phyloP scores from a whole-genome alignment of 1,140 invertebrate genomes.

The Subanguina moxae region DNA sequence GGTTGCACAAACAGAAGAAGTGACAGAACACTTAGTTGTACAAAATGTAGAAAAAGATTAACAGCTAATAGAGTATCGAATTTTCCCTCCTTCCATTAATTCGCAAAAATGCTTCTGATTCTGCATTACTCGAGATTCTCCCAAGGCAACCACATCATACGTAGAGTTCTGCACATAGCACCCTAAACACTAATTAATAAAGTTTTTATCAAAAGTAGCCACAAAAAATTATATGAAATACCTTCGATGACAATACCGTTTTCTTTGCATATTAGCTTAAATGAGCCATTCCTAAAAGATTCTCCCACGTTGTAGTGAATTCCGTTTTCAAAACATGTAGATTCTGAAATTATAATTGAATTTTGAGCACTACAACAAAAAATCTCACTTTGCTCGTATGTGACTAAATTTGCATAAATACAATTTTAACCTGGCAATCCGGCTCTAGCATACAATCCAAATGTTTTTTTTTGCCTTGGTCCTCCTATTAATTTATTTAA shows the following conservation, averaged over 20 bases:
- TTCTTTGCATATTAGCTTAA: slow-evolving; percentile 52
- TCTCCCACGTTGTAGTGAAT: slow-evolving; percentile 57
- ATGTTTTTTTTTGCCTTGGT: too few relatives aligned
- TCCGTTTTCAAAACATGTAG: slow-evolving; percentile 58
- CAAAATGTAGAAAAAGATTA: slow-evolving; percentile 5
- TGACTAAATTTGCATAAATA: slow-evolving; percentile 23
- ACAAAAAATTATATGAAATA: slow-evolving; percentile 1
- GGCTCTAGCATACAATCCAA: too few relatives aligned
- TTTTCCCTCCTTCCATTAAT: slow-evolving; percentile 48
- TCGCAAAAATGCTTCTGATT: slow-evolving; percentile 52
- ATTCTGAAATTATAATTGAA: slow-evolving; percentile 36
- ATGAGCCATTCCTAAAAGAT: slow-evolving; percentile 55
- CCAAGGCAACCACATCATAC: slow-evolving; percentile 47
- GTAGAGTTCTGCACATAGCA: slow-evolving; percentile 52
- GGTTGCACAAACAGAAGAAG: too few relatives aligned
- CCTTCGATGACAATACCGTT: slow-evolving; percentile 50
- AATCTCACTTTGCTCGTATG: slow-evolving; percentile 54
- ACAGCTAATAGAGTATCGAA: slow-evolving; percentile 55
- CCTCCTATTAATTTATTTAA: too few relatives aligned
- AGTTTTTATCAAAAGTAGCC: not conserved
- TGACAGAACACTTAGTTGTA: too few relatives aligned
- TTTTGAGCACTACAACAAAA: not conserved
- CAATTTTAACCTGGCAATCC: too few relatives aligned
- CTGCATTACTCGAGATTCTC: slow-evolving; percentile 50
- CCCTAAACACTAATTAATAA: slow-evolving; percentile 29